Evolutionary conservation across 2,888 invertebrate genomes (phyloP).

Genomic region (Drosophila koepferae): DNA sequence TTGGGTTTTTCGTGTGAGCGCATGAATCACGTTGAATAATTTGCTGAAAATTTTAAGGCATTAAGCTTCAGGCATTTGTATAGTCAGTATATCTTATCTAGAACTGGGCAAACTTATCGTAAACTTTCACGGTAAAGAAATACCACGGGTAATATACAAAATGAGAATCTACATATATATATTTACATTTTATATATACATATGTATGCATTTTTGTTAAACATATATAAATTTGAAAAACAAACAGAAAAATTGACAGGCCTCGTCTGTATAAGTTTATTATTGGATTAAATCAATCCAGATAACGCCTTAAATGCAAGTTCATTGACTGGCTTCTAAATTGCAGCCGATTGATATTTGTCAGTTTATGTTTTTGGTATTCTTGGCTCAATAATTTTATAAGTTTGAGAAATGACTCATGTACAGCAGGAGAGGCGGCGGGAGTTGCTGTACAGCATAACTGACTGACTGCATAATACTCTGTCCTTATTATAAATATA

Average conservation of each 20-base stretch:
- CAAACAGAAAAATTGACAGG: slow-evolving; percentile 13
- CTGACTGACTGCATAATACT: slow-evolving; percentile 6
- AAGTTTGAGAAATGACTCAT: slow-evolving; percentile 23
- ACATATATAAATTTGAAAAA: not conserved
- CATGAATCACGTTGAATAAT: slow-evolving; percentile 42
- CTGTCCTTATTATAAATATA: not conserved
- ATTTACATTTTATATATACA: not conserved
- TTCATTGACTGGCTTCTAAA: slow-evolving; percentile 42
- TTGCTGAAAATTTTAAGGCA: slow-evolving; percentile 24
- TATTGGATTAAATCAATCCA: slow-evolving; percentile 4
- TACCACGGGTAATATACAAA: slow-evolving; percentile 3
- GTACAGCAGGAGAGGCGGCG: too few relatives aligned
- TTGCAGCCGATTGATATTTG: slow-evolving; percentile 1
- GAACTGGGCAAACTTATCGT: slow-evolving; percentile 50
- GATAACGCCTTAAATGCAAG: slow-evolving; percentile 28
- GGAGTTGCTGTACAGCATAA: not conserved
- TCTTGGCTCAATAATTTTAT: not conserved
- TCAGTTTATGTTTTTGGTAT: not conserved
- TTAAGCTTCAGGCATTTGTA: slow-evolving; percentile 32
- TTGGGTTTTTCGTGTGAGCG: slow-evolving; percentile 24
- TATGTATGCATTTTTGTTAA: not conserved
- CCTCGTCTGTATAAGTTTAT: not conserved
- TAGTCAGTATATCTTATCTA: slow-evolving; percentile 52
- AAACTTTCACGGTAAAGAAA: slow-evolving; percentile 2
- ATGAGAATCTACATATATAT: not conserved